Conservation (phyloP, 2,888 invertebrate species). For the Augochlorella aurata region DNA sequence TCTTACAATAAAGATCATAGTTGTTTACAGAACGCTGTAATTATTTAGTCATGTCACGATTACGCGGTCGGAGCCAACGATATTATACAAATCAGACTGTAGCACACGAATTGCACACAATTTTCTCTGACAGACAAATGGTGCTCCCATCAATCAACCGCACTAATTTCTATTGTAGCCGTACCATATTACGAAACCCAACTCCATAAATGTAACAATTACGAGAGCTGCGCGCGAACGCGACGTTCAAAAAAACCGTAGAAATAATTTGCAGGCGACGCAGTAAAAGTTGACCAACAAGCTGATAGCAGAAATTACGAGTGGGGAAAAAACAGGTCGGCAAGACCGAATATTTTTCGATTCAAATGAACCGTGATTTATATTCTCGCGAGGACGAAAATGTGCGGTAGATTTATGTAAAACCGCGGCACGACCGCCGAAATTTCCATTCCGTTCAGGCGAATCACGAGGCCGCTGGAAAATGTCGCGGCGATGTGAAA, state of each 20-base stretch:
- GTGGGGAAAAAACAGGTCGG: neutral
- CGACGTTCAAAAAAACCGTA: neutral
- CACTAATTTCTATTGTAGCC: too few species aligned
- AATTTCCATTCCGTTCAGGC: slow-evolving; percentile 7
- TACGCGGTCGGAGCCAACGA: too few species aligned
- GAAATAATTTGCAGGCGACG: neutral
- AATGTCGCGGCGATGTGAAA: slow-evolving; percentile 5
- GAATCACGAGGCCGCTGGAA: slow-evolving; percentile 9
- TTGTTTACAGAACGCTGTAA: too few species aligned
- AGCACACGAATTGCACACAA: too few species aligned
- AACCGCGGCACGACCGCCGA: neutral
- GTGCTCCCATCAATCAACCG: too few species aligned
- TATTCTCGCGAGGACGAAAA: neutral
- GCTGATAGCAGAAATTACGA: neutral
- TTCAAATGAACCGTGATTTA: neutral
- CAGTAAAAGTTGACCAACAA: neutral
- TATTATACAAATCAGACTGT: too few species aligned
- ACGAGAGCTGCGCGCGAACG: neutral
- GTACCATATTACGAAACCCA: too few species aligned
- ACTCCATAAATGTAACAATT: neutral
- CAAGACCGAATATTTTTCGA: neutral
- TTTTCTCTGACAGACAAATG: too few species aligned
- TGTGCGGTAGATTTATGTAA: slow-evolving; percentile 17
- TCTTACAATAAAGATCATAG: too few species aligned
- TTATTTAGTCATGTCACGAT: too few species aligned